These are phyloP conservation scores for Amphiprion percula DNA, from an alignment of 2,113 vertebrate genomes.

Conservation along the genomic window DNA sequence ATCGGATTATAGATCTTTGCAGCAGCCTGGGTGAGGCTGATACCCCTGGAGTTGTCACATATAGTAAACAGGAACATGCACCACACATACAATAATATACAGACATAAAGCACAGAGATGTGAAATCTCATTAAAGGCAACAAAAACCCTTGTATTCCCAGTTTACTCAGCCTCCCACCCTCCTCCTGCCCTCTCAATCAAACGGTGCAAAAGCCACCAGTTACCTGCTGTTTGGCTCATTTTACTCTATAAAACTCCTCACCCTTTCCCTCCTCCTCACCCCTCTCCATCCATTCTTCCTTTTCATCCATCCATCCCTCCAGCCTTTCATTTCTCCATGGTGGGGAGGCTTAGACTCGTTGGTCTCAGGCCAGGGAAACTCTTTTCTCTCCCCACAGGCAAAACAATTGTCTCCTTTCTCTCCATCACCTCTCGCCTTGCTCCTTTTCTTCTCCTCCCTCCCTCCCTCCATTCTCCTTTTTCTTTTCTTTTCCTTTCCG, in stretches of 20 bases:
- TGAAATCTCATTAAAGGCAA: too few species aligned
- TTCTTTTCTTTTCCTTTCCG: constrained; percentile 2
- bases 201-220: constrained; percentile 59
- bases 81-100: too few species aligned
- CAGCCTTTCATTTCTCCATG: constrained; percentile 58
- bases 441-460: constrained; percentile 61
- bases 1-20: too few species aligned
- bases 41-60: too few species aligned
- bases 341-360: constrained; percentile 63
- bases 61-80: too few species aligned
- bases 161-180: background rate
- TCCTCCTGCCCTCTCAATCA: background rate
- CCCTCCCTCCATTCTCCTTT: constrained; percentile 43
- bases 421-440: constrained; percentile 49
- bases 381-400: constrained; percentile 57
- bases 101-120: too few species aligned
- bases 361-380: constrained; percentile 74
- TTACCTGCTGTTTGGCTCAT: constrained; percentile 60
- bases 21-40: too few species aligned
- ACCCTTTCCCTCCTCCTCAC: constrained; percentile 20
- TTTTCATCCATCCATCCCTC: constrained; percentile 47
- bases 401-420: constrained; percentile 76
- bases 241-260: constrained; percentile 25
- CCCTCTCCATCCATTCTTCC: constrained; percentile 39
- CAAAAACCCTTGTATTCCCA: background rate